These are phyloP conservation scores for Empis livida DNA, from an alignment of 2,888 invertebrate species.

Conservation along the genomic window DNA sequence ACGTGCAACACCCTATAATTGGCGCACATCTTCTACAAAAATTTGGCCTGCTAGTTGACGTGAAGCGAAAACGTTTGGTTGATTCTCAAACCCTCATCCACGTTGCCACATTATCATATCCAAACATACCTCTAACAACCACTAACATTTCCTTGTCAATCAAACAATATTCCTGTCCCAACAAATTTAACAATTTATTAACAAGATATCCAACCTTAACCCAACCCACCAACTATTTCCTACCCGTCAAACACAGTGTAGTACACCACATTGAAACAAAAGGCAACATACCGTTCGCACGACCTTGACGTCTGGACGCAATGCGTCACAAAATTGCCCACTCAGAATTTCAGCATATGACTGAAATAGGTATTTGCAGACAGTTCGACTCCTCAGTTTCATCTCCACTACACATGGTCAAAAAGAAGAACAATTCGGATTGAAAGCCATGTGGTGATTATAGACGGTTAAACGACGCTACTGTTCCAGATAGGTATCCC, in stretches of 20 bases:
- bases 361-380: no score
- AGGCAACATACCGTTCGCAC: no score
- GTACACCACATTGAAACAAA: no score
- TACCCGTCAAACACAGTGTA: neutral
- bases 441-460: no score
- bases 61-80: neutral
- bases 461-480: no score
- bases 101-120: neutral
- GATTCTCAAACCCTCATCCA: neutral
- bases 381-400: no score
- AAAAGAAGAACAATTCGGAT: no score
- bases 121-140: neutral
- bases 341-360: no score
- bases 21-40: neutral
- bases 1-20: neutral
- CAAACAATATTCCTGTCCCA: neutral
- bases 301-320: no score
- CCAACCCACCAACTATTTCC: neutral
- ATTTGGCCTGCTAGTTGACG: neutral
- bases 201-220: neutral
- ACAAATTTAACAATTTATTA: neutral
- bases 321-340: no score
- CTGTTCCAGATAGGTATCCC: no score
- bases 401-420: no score
- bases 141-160: neutral